Evolutionary conservation across 2,888 invertebrate genomes (phyloP), one percentile per base, ranked within the genome.

Genomic region (Lottia scabra): DNA sequence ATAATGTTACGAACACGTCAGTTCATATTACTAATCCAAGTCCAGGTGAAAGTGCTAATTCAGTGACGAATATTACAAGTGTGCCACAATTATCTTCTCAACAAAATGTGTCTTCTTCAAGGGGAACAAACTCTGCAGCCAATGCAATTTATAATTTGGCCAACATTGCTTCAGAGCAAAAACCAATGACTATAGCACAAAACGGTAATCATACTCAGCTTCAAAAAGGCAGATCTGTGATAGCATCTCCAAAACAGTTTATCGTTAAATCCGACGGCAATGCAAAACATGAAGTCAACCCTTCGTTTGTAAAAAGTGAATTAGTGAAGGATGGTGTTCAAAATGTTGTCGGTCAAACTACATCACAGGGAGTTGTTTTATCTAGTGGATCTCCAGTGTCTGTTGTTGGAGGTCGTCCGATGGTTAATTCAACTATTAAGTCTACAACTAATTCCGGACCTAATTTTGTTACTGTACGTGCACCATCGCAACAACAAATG

Each of bases 71-170:
- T 56, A n/a, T n/a, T n/a, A 56, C 19, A 23, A 56, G 56, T 19
- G 56, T 23, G 23, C 56, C 56, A 56, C 56, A 56, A 19, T 3
- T 56, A 56, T 12, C 68, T 1, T 65, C 68, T 46, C 64, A 15
- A 48, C 66, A 66, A 44, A 45, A 68, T 19, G 65, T 65, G 5
- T 23, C 67, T 62, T 23, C 65, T 44, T 72, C 68, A 19, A 68
- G 71, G 63, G 72, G 69, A 45, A 73, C 69, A 26, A 77, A 74
- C 43, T 76, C 68, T 73, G 73, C 75, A 67, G 76, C 78, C 43
- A 80, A 79, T 78, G 84, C 86, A 38, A 85, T 87, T 70, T 84
- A 85, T 72, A 85, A 85, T 75, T 77, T 86, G 69, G 85, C 86
- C 8, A 84, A 81, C 65, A 81, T 86, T 65, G 86, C 87, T 69